Percentiles rank a stretch among this genome's conserved stretches.
phyloP scores from a whole-genome alignment of 2,888 invertebrate species.

The Galerucella nymphaeae region DNA sequence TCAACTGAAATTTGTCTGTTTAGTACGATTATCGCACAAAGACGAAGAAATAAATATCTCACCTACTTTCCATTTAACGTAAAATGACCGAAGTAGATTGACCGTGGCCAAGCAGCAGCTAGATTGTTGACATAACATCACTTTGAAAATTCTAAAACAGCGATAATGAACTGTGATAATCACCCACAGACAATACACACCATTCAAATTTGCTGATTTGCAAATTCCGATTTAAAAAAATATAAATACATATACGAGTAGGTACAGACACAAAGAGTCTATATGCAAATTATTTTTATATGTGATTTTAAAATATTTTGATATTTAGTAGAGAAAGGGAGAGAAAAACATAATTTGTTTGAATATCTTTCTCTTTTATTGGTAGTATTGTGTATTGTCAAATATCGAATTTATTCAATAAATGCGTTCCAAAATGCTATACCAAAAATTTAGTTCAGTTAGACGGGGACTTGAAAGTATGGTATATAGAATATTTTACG shows the following conservation, averaged over 20 bases:
- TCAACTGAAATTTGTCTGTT: not conserved
- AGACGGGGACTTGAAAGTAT: too few species aligned
- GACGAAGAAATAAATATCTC: constrained; percentile 2
- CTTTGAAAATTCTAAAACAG: constrained; percentile 12
- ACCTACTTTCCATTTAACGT: constrained; percentile 7
- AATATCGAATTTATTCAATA: too few species aligned
- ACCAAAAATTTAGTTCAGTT: too few species aligned
- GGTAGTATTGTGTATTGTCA: too few species aligned
- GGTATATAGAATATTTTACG: too few species aligned
- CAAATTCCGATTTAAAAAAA: not conserved
- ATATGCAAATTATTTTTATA: too few species aligned
- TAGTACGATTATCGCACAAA: not conserved
- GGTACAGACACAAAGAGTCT: not conserved
- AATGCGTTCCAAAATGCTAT: too few species aligned
- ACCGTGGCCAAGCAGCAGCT: not conserved
- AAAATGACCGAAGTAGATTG: not conserved
- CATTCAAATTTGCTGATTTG: constrained; percentile 15
- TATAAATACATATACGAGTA: not conserved
- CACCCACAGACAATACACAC: constrained; percentile 13
- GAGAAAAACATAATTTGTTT: too few species aligned
- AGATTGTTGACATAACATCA: constrained; percentile 18
- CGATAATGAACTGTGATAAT: constrained; percentile 17
- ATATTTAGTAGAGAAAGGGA: too few species aligned
- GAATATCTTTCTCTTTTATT: too few species aligned
- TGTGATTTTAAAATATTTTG: too few species aligned